A percentile compares a stretch with the other conserved stretches of the same genome.
phyloP scores from a whole-genome alignment of 2,797 vertebrate species.

The Brachymystax lenok region DNA sequence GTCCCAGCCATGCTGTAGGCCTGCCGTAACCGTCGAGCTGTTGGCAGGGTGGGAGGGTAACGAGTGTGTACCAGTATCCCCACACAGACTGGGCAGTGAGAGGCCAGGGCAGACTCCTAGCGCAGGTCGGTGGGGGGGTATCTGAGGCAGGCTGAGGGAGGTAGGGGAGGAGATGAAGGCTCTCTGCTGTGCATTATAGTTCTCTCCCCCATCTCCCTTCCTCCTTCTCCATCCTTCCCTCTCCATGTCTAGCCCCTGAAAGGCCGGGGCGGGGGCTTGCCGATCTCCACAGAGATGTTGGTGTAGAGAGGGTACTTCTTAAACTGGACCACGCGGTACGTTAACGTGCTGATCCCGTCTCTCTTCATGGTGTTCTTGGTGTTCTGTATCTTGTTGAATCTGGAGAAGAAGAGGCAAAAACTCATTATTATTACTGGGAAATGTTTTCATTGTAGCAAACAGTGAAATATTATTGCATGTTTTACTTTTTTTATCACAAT shows the following conservation, averaged over 20 bases:
- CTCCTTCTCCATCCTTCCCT: not conserved
- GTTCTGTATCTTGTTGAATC: conserved; percentile 99
- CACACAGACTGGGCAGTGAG: too few species aligned
- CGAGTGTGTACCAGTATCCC: too few species aligned
- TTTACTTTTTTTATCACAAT: not conserved
- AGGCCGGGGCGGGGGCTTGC: conserved; percentile 87
- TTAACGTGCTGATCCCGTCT: conserved; percentile 93
- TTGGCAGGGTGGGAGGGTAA: not conserved
- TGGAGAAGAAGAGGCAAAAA: conserved; percentile 54
- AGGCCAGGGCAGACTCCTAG: not conserved
- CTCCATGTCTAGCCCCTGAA: conserved; percentile 80
- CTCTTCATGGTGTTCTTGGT: conserved; percentile 98
- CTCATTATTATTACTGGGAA: not conserved
- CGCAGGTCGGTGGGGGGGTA: not conserved
- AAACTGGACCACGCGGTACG: conserved; percentile 88
- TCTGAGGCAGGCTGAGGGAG: not conserved
- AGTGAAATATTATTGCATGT: conserved; percentile 1
- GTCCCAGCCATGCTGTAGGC: conserved; percentile 15
- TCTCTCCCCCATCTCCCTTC: conserved; percentile 19
- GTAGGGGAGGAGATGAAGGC: not conserved
- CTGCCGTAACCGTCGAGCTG: not conserved
- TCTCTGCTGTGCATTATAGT: not conserved
- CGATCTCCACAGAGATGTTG: conserved; percentile 97
- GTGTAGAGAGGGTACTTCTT: conserved; percentile 92
- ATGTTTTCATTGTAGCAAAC: not conserved